A percentile compares a stretch with the other conserved stretches of the same genome.
Conservation (phyloP, 2,888 invertebrate genomes). For the Agrilus mali region DNA sequence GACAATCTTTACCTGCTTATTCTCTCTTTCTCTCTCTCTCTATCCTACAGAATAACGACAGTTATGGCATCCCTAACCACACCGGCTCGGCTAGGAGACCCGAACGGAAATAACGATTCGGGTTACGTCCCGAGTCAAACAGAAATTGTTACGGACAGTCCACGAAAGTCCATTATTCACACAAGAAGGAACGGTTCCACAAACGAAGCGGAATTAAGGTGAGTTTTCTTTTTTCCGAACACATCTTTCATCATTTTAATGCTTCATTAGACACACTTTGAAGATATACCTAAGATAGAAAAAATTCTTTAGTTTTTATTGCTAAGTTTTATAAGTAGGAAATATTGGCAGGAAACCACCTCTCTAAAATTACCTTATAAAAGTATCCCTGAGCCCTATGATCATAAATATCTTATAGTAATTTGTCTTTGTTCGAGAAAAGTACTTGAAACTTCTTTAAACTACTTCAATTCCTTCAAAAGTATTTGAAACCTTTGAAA, state of each 20-base stretch:
- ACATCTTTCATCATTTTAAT: not conserved
- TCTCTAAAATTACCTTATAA: no score
- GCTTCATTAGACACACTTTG: no score
- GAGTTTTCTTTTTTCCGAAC: conserved; percentile 14
- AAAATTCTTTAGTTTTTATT: no score
- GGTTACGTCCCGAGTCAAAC: conserved; percentile 52
- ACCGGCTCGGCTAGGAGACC: conserved; percentile 48
- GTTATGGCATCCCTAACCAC: conserved; percentile 45
- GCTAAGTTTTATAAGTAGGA: no score
- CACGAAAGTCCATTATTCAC: conserved; percentile 21
- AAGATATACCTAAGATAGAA: no score
- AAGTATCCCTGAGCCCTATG: no score
- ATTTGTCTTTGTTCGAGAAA: no score
- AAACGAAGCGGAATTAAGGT: conserved; percentile 34
- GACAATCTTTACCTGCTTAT: not conserved
- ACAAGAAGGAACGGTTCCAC: conserved; percentile 29
- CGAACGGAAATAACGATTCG: conserved; percentile 75
- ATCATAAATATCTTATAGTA: no score
- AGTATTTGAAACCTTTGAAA: no score
- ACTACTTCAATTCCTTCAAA: no score
- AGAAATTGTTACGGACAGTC: conserved; percentile 35
- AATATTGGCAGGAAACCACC: no score
- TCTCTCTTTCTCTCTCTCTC: conserved; percentile 6
- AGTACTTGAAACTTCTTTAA: no score
- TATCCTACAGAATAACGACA: conserved; percentile 33